Conservation (phyloP, 2,113 vertebrate genomes). For the Casuarius casuarius region DNA sequence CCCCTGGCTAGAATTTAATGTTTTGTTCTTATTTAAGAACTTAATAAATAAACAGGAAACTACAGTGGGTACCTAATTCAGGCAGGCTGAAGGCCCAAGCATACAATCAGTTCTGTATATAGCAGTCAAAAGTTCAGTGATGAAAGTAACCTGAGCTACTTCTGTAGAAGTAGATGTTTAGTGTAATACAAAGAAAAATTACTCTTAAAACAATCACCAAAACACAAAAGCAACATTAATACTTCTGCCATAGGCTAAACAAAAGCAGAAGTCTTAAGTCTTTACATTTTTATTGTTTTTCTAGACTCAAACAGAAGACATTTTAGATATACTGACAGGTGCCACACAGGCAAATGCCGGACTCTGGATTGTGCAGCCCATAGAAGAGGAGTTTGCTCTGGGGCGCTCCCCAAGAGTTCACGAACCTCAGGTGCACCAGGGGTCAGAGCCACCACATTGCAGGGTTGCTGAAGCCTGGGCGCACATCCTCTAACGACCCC, state of each 20-base stretch:
- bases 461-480: too few relatives aligned
- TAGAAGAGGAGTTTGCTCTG: too few relatives aligned
- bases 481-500: too few relatives aligned
- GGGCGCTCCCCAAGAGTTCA: too few relatives aligned
- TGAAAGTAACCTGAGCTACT: conserved; percentile 55
- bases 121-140: conserved; percentile 27
- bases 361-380: too few relatives aligned
- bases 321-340: conserved; percentile 66
- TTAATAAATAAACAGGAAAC: background rate
- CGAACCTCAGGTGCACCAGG: too few relatives aligned
- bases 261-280: conserved; percentile 72
- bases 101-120: background rate
- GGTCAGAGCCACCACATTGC: too few relatives aligned
- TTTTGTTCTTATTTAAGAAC: background rate
- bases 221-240: conserved; percentile 73
- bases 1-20: background rate
- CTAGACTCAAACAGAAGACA: conserved; percentile 78
- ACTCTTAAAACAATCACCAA: conserved; percentile 55
- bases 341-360: too few relatives aligned
- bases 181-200: conserved; percentile 54
- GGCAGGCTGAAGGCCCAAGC: background rate
- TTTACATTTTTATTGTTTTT: conserved; percentile 65
- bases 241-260: conserved; percentile 78
- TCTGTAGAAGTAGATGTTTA: background rate
- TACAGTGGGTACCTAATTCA: background rate